A percentile compares a stretch with the other conserved stretches of the same genome.
Conservation (phyloP, 2,797 vertebrate genomes). For the Eulemur mongoz region DNA sequence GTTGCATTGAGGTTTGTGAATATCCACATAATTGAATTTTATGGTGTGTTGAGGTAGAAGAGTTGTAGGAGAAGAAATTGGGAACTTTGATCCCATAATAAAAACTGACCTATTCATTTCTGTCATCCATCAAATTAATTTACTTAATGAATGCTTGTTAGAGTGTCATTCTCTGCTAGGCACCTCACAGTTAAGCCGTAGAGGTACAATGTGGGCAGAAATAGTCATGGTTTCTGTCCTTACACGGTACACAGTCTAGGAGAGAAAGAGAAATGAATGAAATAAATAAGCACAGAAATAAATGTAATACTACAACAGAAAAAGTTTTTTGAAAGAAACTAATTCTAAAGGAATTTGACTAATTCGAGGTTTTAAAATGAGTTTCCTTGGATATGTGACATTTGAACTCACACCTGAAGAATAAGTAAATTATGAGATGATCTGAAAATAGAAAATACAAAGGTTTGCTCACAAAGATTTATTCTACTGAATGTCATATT, state of each 20-base stretch:
- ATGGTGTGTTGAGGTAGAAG: background rate
- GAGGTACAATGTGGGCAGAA: background rate
- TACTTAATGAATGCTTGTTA: background rate
- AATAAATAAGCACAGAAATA: background rate
- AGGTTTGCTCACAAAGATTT: background rate
- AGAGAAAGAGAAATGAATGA: background rate
- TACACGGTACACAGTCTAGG: background rate
- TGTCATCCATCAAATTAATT: background rate
- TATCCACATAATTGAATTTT: background rate
- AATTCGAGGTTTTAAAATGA: background rate
- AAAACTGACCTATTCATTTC: background rate
- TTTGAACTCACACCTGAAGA: slow-evolving; percentile 26
- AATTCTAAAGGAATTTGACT: background rate
- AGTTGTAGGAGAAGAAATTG: slow-evolving; percentile 1
- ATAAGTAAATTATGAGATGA: background rate
- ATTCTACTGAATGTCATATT: background rate
- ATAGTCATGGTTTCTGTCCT: background rate
- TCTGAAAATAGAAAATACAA: background rate
- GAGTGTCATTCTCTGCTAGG: background rate
- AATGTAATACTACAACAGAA: background rate
- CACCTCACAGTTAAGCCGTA: background rate
- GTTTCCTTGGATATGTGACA: background rate
- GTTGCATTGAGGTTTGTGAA: background rate
- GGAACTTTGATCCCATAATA: background rate
- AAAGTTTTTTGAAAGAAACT: background rate